These are phyloP conservation scores for Hydractinia echinata DNA, from an alignment of 30 jellyfish, hydroid and myxozoan genomes.

Conservation along the genomic window DNA sequence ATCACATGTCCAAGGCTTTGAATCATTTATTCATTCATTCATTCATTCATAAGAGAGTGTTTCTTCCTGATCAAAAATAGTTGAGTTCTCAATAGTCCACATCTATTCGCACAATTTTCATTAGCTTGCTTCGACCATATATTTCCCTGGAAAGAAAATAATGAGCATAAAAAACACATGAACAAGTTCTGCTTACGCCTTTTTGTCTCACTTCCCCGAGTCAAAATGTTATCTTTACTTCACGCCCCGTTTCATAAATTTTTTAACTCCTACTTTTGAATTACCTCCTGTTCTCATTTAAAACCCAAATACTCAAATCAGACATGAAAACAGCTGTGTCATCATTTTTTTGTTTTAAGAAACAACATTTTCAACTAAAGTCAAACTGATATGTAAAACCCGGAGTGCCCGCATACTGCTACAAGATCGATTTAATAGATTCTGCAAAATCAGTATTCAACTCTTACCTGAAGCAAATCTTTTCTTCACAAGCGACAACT, in stretches of 20 bases:
- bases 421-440: too few relatives aligned
- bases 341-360: too few relatives aligned
- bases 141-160: conserved; percentile 1
- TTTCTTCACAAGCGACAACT: conserved; percentile 79
- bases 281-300: too few relatives aligned
- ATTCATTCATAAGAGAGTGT: too few relatives aligned
- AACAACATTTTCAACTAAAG: background rate
- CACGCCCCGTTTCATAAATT: background rate
- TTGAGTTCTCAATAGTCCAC: background rate
- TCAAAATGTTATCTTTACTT: background rate
- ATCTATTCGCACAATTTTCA: background rate
- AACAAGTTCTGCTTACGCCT: background rate
- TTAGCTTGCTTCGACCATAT: conserved; percentile 17
- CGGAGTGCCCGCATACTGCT: background rate
- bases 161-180: background rate
- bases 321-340: too few relatives aligned
- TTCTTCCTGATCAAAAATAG: too few relatives aligned
- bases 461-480: conserved; percentile 79
- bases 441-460: background rate
- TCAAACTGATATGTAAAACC: background rate
- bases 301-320: too few relatives aligned
- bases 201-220: background rate
- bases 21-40: too few relatives aligned
- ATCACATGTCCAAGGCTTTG: too few relatives aligned
- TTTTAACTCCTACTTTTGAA: too few relatives aligned